Conservation (phyloP, 35 echinoderm and acorn worm species). For the Ophiothrix spiculata region DNA sequence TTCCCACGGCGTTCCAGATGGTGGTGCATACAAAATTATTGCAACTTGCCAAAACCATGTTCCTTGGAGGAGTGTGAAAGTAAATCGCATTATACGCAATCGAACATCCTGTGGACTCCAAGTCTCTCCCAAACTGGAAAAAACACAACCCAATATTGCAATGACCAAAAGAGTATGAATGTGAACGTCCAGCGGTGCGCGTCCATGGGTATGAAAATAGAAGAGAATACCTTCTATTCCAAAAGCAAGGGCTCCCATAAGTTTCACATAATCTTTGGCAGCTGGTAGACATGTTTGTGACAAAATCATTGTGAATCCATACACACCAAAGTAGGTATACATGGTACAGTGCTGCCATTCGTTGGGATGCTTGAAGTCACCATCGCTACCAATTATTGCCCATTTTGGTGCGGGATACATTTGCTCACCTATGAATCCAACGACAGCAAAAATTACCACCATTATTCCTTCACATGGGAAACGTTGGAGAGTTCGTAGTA, state of each 20-base stretch:
- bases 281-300: conserved; percentile 44
- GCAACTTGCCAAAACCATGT: conserved; percentile 93
- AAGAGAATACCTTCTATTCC: conserved; percentile 79
- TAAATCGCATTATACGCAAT: conserved; percentile 56
- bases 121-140: conserved; percentile 43
- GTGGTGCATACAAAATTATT: conserved; percentile 68
- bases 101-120: conserved; percentile 38
- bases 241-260: conserved; percentile 71
- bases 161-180: conserved; percentile 65
- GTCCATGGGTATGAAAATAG: conserved; percentile 66
- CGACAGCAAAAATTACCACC: conserved; percentile 43
- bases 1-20: conserved; percentile 68
- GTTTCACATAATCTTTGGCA: conserved; percentile 55
- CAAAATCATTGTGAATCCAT: conserved; percentile 46
- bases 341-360: conserved; percentile 95
- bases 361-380: conserved; percentile 50
- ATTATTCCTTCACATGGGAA: conserved; percentile 68
- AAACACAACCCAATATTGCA: conserved; percentile 63
- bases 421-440: conserved; percentile 75
- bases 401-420: conserved; percentile 63
- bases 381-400: conserved; percentile 51
- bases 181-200: conserved; percentile 60
- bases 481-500: conserved; percentile 47
- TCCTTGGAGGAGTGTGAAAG: conserved; percentile 75
- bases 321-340: conserved; percentile 90